Conservation (phyloP, 2,113 vertebrate genomes). For the Ornithorhynchus anatinus region DNA sequence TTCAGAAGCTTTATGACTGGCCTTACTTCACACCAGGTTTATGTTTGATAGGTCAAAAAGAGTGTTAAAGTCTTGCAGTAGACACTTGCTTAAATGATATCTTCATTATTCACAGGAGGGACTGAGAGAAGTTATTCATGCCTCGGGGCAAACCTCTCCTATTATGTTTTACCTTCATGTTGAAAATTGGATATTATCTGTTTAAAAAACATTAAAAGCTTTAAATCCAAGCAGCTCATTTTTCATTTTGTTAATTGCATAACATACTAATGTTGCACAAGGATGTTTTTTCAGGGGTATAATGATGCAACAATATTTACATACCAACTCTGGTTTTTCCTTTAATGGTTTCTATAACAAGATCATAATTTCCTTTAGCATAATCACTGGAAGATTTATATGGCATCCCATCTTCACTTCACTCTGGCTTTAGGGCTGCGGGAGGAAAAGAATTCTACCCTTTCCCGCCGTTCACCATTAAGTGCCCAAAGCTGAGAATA, state of each 20-base stretch:
- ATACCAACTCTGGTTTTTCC: constrained; percentile 63
- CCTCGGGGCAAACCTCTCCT: constrained; percentile 26
- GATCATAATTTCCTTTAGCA: constrained; percentile 51
- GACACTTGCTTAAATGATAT: not conserved
- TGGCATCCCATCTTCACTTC: constrained; percentile 48
- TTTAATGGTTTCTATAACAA: constrained; percentile 60
- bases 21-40: not conserved
- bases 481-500: constrained; percentile 5
- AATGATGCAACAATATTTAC: constrained; percentile 62
- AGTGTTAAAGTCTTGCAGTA: not conserved
- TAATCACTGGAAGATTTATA: constrained; percentile 61
- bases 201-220: constrained; percentile 68
- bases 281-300: constrained; percentile 56
- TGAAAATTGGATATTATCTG: constrained; percentile 61
- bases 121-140: constrained; percentile 16
- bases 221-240: constrained; percentile 68
- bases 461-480: constrained; percentile 5
- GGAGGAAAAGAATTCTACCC: constrained; percentile 20
- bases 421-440: constrained; percentile 53
- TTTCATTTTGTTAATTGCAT: constrained; percentile 71
- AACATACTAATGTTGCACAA: constrained; percentile 65
- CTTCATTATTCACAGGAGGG: not conserved
- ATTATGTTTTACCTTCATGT: constrained; percentile 35
- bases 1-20: not conserved
- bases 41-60: constrained; percentile 18